A percentile compares a stretch with the other conserved stretches of the same genome.
phyloP scores from a whole-genome alignment of 2,797 vertebrate species.

The Anolis apletophallus region DNA sequence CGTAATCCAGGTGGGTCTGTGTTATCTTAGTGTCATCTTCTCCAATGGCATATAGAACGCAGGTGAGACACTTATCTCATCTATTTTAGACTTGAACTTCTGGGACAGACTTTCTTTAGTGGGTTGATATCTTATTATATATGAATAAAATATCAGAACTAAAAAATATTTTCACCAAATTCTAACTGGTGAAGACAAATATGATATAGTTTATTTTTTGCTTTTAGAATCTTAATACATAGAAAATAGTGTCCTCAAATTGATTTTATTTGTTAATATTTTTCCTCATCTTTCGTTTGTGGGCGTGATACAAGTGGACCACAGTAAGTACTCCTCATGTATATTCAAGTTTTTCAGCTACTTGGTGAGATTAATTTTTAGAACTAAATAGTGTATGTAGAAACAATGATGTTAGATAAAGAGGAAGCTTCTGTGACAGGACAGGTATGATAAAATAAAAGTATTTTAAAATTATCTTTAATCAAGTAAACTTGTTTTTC shows the following conservation, averaged over 20 bases:
- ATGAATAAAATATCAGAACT: slow-evolving; percentile 30
- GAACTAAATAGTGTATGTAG: slow-evolving; percentile 24
- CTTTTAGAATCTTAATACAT: slow-evolving; percentile 51
- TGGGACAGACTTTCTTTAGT: slow-evolving; percentile 42
- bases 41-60: slow-evolving; percentile 46
- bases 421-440: neutral
- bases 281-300: slow-evolving; percentile 45
- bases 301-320: slow-evolving; percentile 47
- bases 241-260: neutral
- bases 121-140: slow-evolving; percentile 42
- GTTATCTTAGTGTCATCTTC: slow-evolving; percentile 47
- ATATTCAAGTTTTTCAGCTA: slow-evolving; percentile 43
- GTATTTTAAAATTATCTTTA: neutral
- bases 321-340: slow-evolving; percentile 66
- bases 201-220: neutral
- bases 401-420: slow-evolving; percentile 6
- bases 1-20: slow-evolving; percentile 68
- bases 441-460: neutral
- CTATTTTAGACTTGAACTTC: slow-evolving; percentile 27
- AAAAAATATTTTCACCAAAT: neutral
- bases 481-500: neutral
- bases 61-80: slow-evolving; percentile 49
- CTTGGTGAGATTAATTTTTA: slow-evolving; percentile 2
- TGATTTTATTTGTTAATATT: slow-evolving; percentile 4
- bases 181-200: slow-evolving; percentile 18